Conservation (phyloP, 2,113 vertebrate species). For the Protobothrops flavoviridis region DNA sequence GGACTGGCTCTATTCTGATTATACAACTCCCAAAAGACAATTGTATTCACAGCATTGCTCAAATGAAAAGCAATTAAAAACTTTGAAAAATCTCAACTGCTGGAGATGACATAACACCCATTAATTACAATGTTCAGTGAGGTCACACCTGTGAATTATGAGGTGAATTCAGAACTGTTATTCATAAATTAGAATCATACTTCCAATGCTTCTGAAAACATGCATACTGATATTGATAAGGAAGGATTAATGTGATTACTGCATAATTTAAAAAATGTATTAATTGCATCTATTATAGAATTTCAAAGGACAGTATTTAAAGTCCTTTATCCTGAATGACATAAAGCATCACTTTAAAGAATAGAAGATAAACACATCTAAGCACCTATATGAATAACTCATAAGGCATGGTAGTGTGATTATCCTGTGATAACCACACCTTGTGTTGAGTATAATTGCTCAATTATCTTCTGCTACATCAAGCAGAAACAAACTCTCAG, state of each 20-base stretch:
- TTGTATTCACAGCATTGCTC: conserved; percentile 50
- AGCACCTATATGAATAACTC: conserved; percentile 11
- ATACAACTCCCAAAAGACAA: conserved; percentile 15
- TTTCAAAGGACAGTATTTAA: background rate
- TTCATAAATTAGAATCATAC: conserved; percentile 32
- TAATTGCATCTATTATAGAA: background rate
- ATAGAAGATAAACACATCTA: conserved; percentile 20
- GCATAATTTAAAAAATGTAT: background rate
- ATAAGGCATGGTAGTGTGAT: conserved; percentile 15
- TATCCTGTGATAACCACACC: conserved; percentile 33
- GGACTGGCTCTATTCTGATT: conserved; percentile 32
- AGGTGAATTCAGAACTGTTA: conserved; percentile 39
- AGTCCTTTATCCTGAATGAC: background rate
- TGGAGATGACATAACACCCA: conserved; percentile 45
- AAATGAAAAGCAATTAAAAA: conserved; percentile 53
- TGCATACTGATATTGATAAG: background rate
- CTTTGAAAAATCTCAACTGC: conserved; percentile 48
- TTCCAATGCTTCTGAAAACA: conserved; percentile 28
- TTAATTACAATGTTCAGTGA: conserved; percentile 41
- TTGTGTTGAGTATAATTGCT: conserved; percentile 8
- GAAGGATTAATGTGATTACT: background rate
- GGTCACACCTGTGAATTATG: conserved; percentile 50
- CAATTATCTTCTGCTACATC: conserved; percentile 41
- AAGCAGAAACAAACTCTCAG: conserved; percentile 27
- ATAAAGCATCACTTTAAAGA: conserved; percentile 25